phyloP scores from a whole-genome alignment of 92 coral and sea anemone genomes.

The Paramuricea clavata region DNA sequence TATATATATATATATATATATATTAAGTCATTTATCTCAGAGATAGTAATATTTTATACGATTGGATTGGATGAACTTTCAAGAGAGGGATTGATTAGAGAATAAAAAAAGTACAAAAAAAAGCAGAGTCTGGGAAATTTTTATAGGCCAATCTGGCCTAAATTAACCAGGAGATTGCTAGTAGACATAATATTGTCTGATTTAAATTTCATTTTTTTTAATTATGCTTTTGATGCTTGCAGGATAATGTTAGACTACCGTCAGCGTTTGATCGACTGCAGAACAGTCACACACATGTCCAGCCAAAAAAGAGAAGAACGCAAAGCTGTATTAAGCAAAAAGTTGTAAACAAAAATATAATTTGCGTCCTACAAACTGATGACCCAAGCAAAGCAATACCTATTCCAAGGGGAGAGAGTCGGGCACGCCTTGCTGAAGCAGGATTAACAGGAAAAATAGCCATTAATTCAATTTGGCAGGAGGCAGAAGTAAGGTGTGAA shows the following conservation, averaged over 20 bases:
- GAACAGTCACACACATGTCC: neutral
- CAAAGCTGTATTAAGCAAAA: neutral
- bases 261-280: conserved; percentile 16
- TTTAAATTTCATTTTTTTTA: too few species aligned
- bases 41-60: too few species aligned
- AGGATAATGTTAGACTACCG: neutral
- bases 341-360: conserved; percentile 9
- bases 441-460: conserved; percentile 65
- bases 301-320: conserved; percentile 15
- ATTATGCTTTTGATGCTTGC: neutral
- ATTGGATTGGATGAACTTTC: too few species aligned
- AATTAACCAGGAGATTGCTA: too few species aligned
- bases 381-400: conserved; percentile 33
- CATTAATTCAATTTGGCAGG: conserved; percentile 50
- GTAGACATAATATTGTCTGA: too few species aligned
- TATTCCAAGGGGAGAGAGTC: conserved; percentile 58
- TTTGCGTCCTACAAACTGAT: neutral
- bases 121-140: too few species aligned
- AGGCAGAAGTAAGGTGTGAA: conserved; percentile 52
- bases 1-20: too few species aligned
- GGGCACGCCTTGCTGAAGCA: conserved; percentile 53
- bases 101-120: too few species aligned
- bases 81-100: too few species aligned
- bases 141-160: too few species aligned
- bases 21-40: too few species aligned